phyloP scores from a whole-genome alignment of 2,113 vertebrate species.

The Hemiprocne comata region DNA sequence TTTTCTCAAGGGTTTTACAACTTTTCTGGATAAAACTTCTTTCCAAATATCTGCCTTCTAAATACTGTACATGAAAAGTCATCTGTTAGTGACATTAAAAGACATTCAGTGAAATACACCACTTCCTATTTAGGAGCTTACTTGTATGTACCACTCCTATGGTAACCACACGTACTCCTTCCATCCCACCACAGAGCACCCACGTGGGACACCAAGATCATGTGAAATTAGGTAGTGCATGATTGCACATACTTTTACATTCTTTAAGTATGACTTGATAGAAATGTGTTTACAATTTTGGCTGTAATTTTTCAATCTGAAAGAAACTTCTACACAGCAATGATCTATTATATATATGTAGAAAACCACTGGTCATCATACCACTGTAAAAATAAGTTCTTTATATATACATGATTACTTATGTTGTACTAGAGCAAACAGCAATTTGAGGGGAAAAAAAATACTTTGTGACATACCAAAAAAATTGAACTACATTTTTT shows the following conservation, averaged over 20 bases:
- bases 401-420: neutral
- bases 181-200: neutral
- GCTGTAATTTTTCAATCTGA: neutral
- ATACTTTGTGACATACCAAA: neutral
- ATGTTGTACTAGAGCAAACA: neutral
- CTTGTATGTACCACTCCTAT: neutral
- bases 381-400: neutral
- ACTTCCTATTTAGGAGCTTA: neutral
- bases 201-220: neutral
- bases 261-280: neutral
- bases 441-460: neutral
- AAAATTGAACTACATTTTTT: neutral
- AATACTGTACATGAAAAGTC: neutral
- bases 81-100: neutral
- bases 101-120: neutral
- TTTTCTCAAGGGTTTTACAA: neutral
- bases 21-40: neutral
- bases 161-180: neutral
- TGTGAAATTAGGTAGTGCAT: neutral
- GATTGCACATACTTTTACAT: neutral
- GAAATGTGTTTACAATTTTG: neutral
- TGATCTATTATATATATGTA: accelerated
- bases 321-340: neutral
- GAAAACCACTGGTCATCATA: neutral
- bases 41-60: neutral